Base-by-base conservation (phyloP, 2,888 invertebrate species). In the Lordiphosa andalusiaca region DNA sequence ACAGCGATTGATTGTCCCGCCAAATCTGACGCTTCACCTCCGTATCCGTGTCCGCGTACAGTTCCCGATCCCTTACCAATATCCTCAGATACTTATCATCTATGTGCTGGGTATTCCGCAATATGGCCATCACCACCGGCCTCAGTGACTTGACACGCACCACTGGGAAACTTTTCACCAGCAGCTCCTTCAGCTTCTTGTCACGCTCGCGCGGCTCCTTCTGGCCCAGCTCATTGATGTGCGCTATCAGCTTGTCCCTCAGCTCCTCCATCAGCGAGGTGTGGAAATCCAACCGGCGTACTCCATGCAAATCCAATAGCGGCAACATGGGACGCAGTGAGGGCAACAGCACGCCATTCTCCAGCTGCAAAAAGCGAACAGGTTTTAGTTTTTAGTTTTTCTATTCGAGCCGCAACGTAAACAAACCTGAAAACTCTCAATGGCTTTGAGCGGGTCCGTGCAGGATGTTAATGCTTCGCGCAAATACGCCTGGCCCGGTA, bases 11-110 rank as follows among this genome's bases (percentile, higher is more conserved):
- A 89, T 98, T 98, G 83, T 98, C 97, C 84, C 97, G 95, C 99
- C 99, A 99, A 78, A 99, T 98, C 88, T 99, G 98, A 39, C 98
- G 92, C 88, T 98, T 98, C 0, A 99, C 98, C 91, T 98, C 98
- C 0, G 98, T 97, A 68, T 98, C 96, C 6, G 98, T 97, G 75
- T 97, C 97, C 73, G 95, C 94, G 87, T 98, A 98, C 5, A 99
- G 90, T 87, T 97, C 97, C 70, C 95, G 92, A 86, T 98, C 97
- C 62, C 94, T 91, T 0, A 96, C 96, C 33, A 94, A 88, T 13
- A 94, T 93, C 70, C 92, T 92, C 37, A 96, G 89, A 88, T 95
- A 96, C 88, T 96, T 95, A 76, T 98, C 97, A 84, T 98, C 97
- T 74, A 99, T 97, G 73, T 96, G 95, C 3, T 96, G 94, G 3